phyloP scores from a whole-genome alignment of 2,888 invertebrate species.

The Andrena bicolor region DNA sequence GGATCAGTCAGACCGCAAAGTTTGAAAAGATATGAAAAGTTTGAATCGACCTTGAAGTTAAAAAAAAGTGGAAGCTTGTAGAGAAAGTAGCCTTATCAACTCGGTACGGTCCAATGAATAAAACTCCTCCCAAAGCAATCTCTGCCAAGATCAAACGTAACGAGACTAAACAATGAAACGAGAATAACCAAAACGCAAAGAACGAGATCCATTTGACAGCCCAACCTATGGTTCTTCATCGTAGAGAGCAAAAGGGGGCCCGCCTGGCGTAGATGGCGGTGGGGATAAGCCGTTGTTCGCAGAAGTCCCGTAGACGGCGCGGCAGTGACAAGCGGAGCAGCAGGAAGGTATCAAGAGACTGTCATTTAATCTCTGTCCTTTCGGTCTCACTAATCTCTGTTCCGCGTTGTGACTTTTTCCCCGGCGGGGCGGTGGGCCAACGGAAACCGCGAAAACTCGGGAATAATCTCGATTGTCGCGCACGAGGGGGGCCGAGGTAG shows the following conservation, averaged over 20 bases:
- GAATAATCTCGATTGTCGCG: constrained; percentile 48
- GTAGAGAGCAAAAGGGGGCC: not conserved
- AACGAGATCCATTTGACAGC: no score
- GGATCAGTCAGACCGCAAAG: no score
- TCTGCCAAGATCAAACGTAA: no score
- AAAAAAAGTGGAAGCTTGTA: no score
- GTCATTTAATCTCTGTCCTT: not conserved
- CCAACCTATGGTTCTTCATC: not conserved
- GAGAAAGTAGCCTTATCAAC: no score
- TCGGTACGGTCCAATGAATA: no score
- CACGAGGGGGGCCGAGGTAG: not conserved
- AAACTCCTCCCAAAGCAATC: no score
- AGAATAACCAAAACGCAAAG: no score
- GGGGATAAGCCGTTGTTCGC: not conserved
- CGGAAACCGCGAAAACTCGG: constrained; percentile 21
- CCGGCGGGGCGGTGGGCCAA: not conserved
- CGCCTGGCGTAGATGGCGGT: not conserved
- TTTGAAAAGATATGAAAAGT: no score
- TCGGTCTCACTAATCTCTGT: constrained; percentile 9
- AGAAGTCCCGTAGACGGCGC: constrained; percentile 1
- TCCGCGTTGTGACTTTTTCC: constrained; percentile 23
- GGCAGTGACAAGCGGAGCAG: not conserved
- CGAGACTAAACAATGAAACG: no score
- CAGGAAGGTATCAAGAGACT: not conserved
- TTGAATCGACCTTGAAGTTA: no score